These are phyloP conservation scores for Drosophila sturtevanti DNA, from an alignment of 1,140 invertebrate genomes.

Conservation along the genomic window DNA sequence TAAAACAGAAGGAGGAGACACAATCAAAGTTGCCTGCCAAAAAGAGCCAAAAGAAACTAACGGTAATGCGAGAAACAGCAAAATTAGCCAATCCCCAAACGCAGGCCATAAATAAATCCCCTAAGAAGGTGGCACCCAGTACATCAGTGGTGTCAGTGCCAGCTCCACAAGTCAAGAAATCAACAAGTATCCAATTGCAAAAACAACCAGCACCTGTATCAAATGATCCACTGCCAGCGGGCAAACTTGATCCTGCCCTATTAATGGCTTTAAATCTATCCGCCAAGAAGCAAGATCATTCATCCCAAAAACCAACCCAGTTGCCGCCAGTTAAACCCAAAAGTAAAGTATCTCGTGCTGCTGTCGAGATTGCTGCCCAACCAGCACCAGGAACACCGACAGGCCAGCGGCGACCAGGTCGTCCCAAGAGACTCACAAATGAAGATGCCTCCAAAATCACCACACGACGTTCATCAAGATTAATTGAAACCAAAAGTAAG, in stretches of 20 bases:
- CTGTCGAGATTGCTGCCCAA: slow-evolving; percentile 58
- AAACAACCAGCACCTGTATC: neutral
- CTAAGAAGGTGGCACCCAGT: slow-evolving; percentile 28
- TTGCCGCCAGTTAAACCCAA: neutral
- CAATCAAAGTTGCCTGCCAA: slow-evolving; percentile 16
- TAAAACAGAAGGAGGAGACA: slow-evolving; percentile 37
- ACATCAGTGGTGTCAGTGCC: neutral
- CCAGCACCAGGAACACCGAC: slow-evolving; percentile 36
- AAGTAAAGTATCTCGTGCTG: slow-evolving; percentile 41
- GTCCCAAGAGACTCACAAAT: slow-evolving; percentile 31
- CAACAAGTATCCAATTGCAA: neutral
- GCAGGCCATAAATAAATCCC: slow-evolving; percentile 13
- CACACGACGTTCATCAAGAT: slow-evolving; percentile 52
- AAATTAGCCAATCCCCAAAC: slow-evolving; percentile 36
- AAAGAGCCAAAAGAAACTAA: slow-evolving; percentile 48
- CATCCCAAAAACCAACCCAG: slow-evolving; percentile 13
- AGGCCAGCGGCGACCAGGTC: slow-evolving; percentile 42
- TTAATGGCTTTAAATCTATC: slow-evolving; percentile 65
- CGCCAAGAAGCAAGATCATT: slow-evolving; percentile 62
- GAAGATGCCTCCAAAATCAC: slow-evolving; percentile 14
- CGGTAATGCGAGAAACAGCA: slow-evolving; percentile 45
- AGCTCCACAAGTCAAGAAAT: too few species aligned
- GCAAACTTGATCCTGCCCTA: slow-evolving; percentile 57
- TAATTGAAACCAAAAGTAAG: slow-evolving; percentile 58
- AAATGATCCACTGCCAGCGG: neutral